Base-by-base conservation (phyloP, 2,888 invertebrate species). In the Agrochola lychnidis region DNA sequence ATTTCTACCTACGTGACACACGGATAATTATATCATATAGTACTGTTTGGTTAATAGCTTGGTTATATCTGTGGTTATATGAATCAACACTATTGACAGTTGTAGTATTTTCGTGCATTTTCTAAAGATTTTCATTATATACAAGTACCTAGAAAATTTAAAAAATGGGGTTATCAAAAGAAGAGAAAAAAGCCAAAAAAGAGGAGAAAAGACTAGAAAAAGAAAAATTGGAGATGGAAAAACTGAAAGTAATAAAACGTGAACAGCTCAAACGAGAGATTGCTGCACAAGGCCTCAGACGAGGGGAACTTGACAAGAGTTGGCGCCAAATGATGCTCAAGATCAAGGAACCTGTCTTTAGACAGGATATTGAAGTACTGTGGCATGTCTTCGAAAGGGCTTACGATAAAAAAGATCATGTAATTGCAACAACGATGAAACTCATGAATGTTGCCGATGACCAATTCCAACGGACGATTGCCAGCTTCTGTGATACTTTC, bases 391-490 rank as follows among this genome's bases (percentile, higher is more conserved):
- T 98, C 85, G 97, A 97, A 88, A 94, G 97, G 83, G 93, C 95
- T 0, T 91, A 97, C 25, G 97, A 97, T 73, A 96, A 97, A 82
- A 98, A 98, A 93, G 97, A 98, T 86, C 92, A 96, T 57, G 91
- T 97, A 5, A 97, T 98, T 71, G 90, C 92, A 9, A 95, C 96
- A 82, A 95, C 97, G 22, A 94, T 97, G 89, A 94, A 95, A 72
- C 97, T 98, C 83, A 95, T 97, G 83, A 95, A 97, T 70, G 92
- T 97, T 78, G 97, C 98, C 4, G 97, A 98, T 90, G 95, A 97
- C 42, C 97, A 98, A 89, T 98, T 98, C 86, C 96, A 97, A 78
- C 96, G 97, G 81, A 97, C 97, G 70, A 97, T 98, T 83, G 96
- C 97, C 70, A 97, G 97, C 61, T 98, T 98, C 91, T 97, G 97